Base-by-base conservation (phyloP, 1,140 invertebrate species). In the Drosophila sproati region DNA sequence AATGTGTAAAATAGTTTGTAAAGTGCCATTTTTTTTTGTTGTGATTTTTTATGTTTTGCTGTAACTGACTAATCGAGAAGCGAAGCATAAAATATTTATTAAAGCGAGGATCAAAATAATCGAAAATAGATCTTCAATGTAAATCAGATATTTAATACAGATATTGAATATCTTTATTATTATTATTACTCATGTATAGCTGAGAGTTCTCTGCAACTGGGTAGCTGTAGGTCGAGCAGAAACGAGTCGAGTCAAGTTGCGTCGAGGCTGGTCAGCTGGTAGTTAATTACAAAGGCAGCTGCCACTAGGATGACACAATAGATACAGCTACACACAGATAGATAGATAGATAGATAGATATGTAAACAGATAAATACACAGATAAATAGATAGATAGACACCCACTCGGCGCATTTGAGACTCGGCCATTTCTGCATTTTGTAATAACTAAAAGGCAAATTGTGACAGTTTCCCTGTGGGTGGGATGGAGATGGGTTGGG, bases 361-460 rank as follows among this genome's bases (percentile, higher is more conserved):
- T 50, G 6, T 10, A 43, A 32, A 62, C 63, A 69, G 20, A 20
- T 20, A 20, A 2, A 20, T 20, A 20, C 20, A 20, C 52, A 67
- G 37, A 67, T 55, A 60, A 8, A 35, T 35, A 20, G 35, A 56
- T 29, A 37, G 34, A 73, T 43, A 31, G 41, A 32, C 74, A 68
- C 82, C 78, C 81, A 80, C 77, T 57, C 64, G 43, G 28, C 28
- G 41, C 55, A 54, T 43, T 39, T 28, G 39, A 43, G 47, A 29
- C 52, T 59, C 66, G 51, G 54, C 51, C 37, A 41, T 35, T 66
- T 50, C 55, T 78, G 79, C 83, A 88, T 83, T 83, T 88, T 80
- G 83, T 75, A 83, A 89, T 88, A 82, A 73, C 74, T 85, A 51
- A 74, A 64, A 86, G 74, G 74, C 69, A 66, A 87, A 87, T 88